phyloP scores from a whole-genome alignment of 2,113 vertebrate genomes.

The Melanerpes aurifrons region DNA sequence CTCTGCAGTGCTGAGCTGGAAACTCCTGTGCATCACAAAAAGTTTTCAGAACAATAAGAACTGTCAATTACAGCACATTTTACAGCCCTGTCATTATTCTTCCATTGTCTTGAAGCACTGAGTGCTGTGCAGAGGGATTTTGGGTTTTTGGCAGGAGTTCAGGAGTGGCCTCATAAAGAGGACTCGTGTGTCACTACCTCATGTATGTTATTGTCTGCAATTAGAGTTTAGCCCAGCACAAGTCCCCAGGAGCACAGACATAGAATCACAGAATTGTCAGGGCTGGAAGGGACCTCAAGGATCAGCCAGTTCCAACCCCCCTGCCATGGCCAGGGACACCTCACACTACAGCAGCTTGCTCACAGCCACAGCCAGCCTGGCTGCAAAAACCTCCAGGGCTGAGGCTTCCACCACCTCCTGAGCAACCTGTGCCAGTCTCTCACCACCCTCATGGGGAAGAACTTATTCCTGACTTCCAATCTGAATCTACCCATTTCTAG shows the following conservation, averaged over 20 bases:
- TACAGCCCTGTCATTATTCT: conserved; percentile 60
- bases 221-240: not conserved
- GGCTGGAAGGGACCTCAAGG: too few relatives aligned
- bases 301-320: too few relatives aligned
- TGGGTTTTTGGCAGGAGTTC: conserved; percentile 41
- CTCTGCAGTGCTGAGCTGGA: conserved; percentile 45
- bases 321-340: too few relatives aligned
- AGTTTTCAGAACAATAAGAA: conserved; percentile 66
- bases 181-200: not conserved
- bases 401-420: too few relatives aligned
- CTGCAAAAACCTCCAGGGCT: too few relatives aligned
- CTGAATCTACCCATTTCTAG: too few relatives aligned
- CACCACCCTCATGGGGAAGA: too few relatives aligned
- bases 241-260: not conserved
- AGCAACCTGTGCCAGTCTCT: too few relatives aligned
- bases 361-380: too few relatives aligned
- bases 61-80: conserved; percentile 67
- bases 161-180: not conserved
- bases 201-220: not conserved
- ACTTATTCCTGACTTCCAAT: too few relatives aligned
- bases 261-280: too few relatives aligned
- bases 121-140: conserved; percentile 8
- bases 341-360: too few relatives aligned
- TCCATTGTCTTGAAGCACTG: conserved; percentile 62
- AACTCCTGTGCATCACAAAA: conserved; percentile 36